These are phyloP conservation scores for Dendroctonus valens DNA, from an alignment of 1,140 invertebrate genomes.

Conservation along the genomic window DNA sequence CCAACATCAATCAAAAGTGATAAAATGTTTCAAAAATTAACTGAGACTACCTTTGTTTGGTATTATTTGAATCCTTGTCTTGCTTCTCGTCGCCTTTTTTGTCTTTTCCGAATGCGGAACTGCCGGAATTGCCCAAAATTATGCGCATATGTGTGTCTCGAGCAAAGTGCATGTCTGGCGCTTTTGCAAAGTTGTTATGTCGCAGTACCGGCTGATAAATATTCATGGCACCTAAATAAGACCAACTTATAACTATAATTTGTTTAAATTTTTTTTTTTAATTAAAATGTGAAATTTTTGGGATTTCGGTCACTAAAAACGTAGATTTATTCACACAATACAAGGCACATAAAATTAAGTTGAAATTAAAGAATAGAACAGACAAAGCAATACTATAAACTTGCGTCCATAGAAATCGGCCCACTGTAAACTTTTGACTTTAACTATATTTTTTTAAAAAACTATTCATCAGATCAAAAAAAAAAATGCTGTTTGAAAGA, in stretches of 20 bases:
- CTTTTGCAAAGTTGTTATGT: slow-evolving; percentile 48
- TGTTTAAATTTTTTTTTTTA: too few relatives aligned
- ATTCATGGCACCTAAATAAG: slow-evolving; percentile 47
- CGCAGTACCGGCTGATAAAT: slow-evolving; percentile 48
- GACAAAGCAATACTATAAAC: too few relatives aligned
- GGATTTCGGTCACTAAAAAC: background rate
- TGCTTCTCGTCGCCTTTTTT: slow-evolving; percentile 41
- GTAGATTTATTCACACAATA: too few relatives aligned
- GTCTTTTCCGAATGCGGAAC: slow-evolving; percentile 42
- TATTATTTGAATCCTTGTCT: slow-evolving; percentile 31
- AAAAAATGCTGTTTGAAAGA: too few relatives aligned
- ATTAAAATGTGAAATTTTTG: background rate
- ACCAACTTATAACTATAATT: background rate
- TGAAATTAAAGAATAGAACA: too few relatives aligned
- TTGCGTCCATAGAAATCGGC: too few relatives aligned
- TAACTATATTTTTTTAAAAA: too few relatives aligned
- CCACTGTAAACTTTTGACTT: too few relatives aligned
- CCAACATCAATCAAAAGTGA: background rate
- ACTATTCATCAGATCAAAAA: too few relatives aligned
- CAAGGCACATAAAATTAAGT: too few relatives aligned
- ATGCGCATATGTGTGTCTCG: slow-evolving; percentile 88
- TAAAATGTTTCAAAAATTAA: background rate
- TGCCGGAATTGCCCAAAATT: slow-evolving; percentile 69
- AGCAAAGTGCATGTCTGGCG: slow-evolving; percentile 69
- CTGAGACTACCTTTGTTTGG: slow-evolving; percentile 32